Evolutionary conservation across 2,797 vertebrate species (phyloP), one percentile per base, ranked within the genome.

Genomic region (Sphaeramia orbicularis): DNA sequence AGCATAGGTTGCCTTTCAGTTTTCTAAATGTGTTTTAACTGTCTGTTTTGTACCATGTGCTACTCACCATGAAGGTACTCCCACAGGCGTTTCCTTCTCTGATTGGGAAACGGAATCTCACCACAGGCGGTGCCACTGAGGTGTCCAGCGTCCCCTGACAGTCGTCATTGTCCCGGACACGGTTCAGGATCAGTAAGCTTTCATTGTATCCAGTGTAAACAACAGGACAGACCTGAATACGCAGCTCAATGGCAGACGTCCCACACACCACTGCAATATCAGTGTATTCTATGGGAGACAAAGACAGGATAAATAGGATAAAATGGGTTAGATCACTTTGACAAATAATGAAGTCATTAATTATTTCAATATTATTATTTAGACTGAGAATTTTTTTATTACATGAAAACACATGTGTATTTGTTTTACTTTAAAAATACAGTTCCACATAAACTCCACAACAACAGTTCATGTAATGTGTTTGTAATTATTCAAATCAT

Each of bases 191-290:
- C 74, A 94, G 81, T 49, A 92, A 65, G 32, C 82, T 91, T 15
- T 71, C 79, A 7, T 94, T 94, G 84, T 92, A 94, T 48, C 93
- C 90, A 0, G 85, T 90, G 79, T 91, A 94, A 54, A 92, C 59
- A 7, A 77, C 88, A 0, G 90, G 92, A 56, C 93, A 95, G 67
- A 91, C 78, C 16, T 86, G 85, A 73, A 94, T 90, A 0, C 85
- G 85, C 62, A 94, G 79, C 2, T 85, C 38, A 12, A 94, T 93
- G 47, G 81, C 10, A 43, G 89, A 80, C n/a, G 91, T 92, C 47
- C 91, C 93, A 19, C 93, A 95, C 18, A 54, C 38, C 65, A 93
- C 93, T 1, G 80, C 16, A 0, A 93, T 92, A 69, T 94, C 93
- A 7, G 85, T 92, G 82, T 91, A 90, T 54, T 83, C 94, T 94